Conservation (phyloP, 2,888 invertebrate species). For the Nomada ruficornis region DNA sequence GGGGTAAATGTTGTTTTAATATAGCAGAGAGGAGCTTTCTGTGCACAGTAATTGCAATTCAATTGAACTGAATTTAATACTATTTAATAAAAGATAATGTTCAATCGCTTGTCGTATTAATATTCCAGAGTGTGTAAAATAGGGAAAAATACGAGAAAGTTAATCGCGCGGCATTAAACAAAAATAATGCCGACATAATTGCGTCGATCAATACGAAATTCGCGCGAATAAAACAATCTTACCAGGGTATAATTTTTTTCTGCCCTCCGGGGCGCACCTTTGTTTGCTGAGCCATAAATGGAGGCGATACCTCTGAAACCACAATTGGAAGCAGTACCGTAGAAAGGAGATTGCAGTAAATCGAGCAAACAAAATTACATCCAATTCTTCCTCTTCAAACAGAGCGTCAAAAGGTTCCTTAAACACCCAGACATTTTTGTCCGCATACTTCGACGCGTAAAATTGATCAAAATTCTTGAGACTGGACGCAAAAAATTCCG, state of each 20-base stretch:
- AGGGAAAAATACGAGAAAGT: too few species aligned
- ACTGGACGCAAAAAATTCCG: background rate
- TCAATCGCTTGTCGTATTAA: too few species aligned
- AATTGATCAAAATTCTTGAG: background rate
- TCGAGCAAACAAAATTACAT: slow-evolving; percentile 5
- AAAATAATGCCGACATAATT: too few species aligned
- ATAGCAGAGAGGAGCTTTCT: background rate
- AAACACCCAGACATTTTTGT: background rate
- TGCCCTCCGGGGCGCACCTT: background rate
- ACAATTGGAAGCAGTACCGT: slow-evolving; percentile 24
- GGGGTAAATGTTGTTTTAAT: background rate
- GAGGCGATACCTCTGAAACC: slow-evolving; percentile 30
- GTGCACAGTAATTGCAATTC: background rate
- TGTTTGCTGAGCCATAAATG: slow-evolving; percentile 2
- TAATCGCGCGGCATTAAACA: too few species aligned
- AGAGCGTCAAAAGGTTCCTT: background rate
- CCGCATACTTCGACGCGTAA: too few species aligned
- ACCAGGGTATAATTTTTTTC: background rate
- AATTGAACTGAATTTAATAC: slow-evolving; percentile 2
- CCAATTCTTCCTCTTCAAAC: background rate
- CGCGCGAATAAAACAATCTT: slow-evolving; percentile 5
- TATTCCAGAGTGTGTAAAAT: too few species aligned
- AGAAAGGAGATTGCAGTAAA: slow-evolving; percentile 17
- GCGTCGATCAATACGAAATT: background rate
- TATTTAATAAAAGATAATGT: background rate